A percentile compares a stretch with the other conserved stretches of the same genome.
phyloP scores from a whole-genome alignment of 2,113 vertebrate genomes.

The Pachypanchax playfairii region DNA sequence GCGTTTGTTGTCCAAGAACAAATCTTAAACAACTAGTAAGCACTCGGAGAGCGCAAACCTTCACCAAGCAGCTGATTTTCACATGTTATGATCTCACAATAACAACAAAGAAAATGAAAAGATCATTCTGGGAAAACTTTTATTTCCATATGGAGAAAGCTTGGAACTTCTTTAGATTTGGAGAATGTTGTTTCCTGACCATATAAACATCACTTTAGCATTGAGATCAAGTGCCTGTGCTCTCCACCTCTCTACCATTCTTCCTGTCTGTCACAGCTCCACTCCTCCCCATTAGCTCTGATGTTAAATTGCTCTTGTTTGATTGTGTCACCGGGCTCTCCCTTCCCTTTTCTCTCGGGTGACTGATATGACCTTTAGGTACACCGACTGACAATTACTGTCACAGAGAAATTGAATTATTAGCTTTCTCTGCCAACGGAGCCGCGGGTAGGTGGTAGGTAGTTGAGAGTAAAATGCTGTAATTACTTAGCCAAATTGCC shows the following conservation, averaged over 20 bases:
- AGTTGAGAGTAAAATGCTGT: conserved; percentile 80
- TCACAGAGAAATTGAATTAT: conserved; percentile 85
- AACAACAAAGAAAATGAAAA: too few relatives aligned
- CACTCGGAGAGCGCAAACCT: too few relatives aligned
- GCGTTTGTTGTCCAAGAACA: too few relatives aligned
- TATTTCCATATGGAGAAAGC: too few relatives aligned
- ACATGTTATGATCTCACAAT: too few relatives aligned
- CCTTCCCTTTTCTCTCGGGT: conserved; percentile 71
- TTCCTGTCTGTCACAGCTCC: conserved; percentile 65
- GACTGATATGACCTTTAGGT: conserved; percentile 86
- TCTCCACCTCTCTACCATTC: conserved; percentile 49
- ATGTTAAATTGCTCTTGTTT: conserved; percentile 78
- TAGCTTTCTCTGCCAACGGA: conserved; percentile 75
- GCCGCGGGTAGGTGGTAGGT: conserved; percentile 76
- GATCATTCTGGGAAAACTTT: too few relatives aligned
- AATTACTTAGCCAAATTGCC: conserved; percentile 86
- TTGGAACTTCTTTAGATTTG: not conserved
- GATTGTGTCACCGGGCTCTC: conserved; percentile 74
- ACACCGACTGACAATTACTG: conserved; percentile 83
- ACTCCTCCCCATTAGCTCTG: conserved; percentile 75
- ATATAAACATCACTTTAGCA: conserved; percentile 20
- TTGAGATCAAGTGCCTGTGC: conserved; percentile 39
- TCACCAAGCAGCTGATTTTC: too few relatives aligned
- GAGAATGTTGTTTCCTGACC: conserved; percentile 34
- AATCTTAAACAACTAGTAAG: too few relatives aligned